Evolutionary conservation across 2,113 vertebrate genomes (phyloP), one percentile per base, ranked within the genome.

Genomic region (Camarhynchus parvulus): DNA sequence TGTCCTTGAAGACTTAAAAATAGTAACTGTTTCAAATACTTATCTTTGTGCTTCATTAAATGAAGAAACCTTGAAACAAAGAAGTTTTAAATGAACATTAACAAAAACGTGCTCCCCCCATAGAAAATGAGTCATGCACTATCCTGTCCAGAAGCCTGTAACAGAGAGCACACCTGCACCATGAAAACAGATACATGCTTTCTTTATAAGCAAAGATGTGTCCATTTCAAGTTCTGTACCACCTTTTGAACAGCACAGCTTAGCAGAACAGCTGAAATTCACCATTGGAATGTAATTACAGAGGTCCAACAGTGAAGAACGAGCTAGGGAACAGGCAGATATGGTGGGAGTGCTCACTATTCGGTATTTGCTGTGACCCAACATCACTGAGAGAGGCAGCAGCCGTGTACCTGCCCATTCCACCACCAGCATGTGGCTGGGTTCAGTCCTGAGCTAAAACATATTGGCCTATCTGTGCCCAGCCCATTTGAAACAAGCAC

Each of bases 11-110:
- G 72, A 92, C 13, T 35, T 89, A 63, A 8, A 77, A 42, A 88
- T 50, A 80, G 33, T 44, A 77, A 72, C 75, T 82, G 56, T 41
- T 55, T 78, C 41, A 75, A 87, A 76, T 64, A 69, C 23, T 62
- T 92, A 87, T 73, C 42, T 62, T 33, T 21, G 35, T 85, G 42
- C 42, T 59, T 86, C 69, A 92, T 70, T 85, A 92, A 83, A 90
- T n/a, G 47, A 95, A 47, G 56, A 84, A 94, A 73, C 41, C 30
- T 87, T 72, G 37, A 74, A 89, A 69, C 23, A 92, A 90, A 72
- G 35, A 63, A 33, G 41, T 66, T 96, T 73, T 58, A 84, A 90
- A 90, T 13, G 7, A 80, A 47, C 19, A 75, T 68, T 39, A 85
- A 79, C 44, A 94, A 87, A 87, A 70, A 58, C 4, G 8, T 66